Conservation (phyloP, 2,888 invertebrate species). For the Ametastegia equiseti region DNA sequence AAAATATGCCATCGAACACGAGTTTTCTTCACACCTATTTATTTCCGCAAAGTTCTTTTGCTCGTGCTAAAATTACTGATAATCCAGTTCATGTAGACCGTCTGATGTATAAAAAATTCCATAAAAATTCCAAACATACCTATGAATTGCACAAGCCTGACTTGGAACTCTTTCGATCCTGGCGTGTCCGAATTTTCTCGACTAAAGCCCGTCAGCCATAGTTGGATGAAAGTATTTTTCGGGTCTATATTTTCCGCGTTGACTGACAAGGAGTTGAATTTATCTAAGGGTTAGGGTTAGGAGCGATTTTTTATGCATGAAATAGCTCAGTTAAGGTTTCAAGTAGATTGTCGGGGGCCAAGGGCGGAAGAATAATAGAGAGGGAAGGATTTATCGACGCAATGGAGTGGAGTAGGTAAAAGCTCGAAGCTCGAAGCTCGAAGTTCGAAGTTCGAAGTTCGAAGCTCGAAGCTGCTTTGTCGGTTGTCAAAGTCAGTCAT, state of each 20-base stretch:
- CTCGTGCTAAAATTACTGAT: too few species aligned
- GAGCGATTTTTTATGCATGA: conserved; percentile 21
- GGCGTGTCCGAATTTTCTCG: neutral
- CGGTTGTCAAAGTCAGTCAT: conserved; percentile 24
- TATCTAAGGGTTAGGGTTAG: neutral
- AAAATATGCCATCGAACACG: too few species aligned
- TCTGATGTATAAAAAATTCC: too few species aligned
- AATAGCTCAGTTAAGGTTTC: conserved; percentile 34
- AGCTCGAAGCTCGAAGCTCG: too few species aligned
- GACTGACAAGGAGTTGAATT: conserved; percentile 17
- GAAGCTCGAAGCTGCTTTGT: conserved; percentile 1
- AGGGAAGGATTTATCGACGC: neutral
- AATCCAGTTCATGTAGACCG: too few species aligned
- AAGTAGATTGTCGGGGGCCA: neutral
- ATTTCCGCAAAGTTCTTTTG: too few species aligned
- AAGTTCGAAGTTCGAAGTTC: too few species aligned
- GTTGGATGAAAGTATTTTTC: neutral
- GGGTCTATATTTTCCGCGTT: neutral
- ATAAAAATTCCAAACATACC: too few species aligned
- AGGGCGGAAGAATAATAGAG: conserved; percentile 31
- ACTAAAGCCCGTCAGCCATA: neutral
- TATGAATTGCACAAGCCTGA: too few species aligned
- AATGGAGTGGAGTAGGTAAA: neutral
- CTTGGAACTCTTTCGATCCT: too few species aligned
- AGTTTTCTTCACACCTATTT: too few species aligned